These are phyloP conservation scores for Branchellion lobata DNA, from an alignment of 2,888 invertebrate genomes.

Conservation along the genomic window DNA sequence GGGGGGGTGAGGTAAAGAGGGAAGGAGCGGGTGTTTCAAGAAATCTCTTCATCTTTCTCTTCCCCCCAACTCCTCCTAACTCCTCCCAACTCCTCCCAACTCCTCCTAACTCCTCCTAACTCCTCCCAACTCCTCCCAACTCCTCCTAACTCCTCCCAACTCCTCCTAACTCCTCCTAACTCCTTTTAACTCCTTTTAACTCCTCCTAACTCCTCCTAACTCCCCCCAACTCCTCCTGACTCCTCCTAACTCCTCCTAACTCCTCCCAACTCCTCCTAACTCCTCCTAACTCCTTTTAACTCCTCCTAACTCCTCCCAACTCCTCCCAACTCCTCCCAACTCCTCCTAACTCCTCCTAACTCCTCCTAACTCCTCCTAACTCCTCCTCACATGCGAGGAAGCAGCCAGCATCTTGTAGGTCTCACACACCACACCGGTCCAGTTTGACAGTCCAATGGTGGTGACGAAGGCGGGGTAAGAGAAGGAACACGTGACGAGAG, in stretches of 20 bases:
- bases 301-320: background rate
- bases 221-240: background rate
- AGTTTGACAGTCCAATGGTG: conserved; percentile 17
- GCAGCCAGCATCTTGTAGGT: conserved; percentile 20
- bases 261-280: background rate
- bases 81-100: too few relatives aligned
- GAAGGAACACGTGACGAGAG: conserved; percentile 34
- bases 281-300: background rate
- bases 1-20: too few relatives aligned
- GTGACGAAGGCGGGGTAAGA: conserved; percentile 24
- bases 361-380: background rate
- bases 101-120: too few relatives aligned
- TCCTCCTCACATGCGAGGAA: conserved; percentile 5
- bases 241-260: background rate
- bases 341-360: background rate
- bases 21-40: too few relatives aligned
- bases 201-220: too few relatives aligned
- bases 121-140: background rate
- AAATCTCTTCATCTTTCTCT: too few relatives aligned
- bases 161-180: background rate
- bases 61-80: too few relatives aligned
- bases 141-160: background rate
- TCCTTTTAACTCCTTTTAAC: too few relatives aligned
- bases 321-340: background rate
- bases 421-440: conserved; percentile 13